phyloP scores from a whole-genome alignment of 2,797 vertebrate genomes.

The Amblyraja radiata region DNA sequence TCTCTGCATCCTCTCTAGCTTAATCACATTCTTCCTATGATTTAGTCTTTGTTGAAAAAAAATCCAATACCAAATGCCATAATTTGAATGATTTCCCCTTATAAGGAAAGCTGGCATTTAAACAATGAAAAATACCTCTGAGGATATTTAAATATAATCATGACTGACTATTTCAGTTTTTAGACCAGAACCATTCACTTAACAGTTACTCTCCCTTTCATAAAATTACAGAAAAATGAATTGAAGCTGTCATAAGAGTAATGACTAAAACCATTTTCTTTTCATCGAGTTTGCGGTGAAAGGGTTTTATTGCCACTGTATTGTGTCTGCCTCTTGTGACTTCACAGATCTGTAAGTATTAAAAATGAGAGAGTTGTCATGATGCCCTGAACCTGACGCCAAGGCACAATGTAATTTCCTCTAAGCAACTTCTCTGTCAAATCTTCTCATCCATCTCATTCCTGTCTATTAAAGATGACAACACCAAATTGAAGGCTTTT shows the following conservation, averaged over 20 bases:
- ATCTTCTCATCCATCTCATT: conserved; percentile 45
- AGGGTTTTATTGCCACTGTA: conserved; percentile 22
- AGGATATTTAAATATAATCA: neutral
- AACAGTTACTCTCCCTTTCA: neutral
- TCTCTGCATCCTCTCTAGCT: no score
- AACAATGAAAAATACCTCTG: neutral
- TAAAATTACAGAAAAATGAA: conserved; percentile 21
- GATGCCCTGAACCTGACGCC: conserved; percentile 44
- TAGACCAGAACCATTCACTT: neutral
- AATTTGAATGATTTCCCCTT: neutral
- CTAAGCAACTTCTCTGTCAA: conserved; percentile 46
- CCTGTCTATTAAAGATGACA: conserved; percentile 46
- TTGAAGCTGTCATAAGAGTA: conserved; percentile 23
- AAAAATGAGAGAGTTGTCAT: conserved; percentile 41
- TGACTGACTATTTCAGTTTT: neutral
- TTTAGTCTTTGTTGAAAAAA: neutral
- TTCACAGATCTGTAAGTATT: conserved; percentile 31
- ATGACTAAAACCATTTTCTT: conserved; percentile 18
- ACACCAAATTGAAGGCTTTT: conserved; percentile 50
- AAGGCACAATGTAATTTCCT: conserved; percentile 45
- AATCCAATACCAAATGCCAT: neutral
- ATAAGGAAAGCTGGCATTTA: neutral
- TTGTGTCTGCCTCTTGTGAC: conserved; percentile 28
- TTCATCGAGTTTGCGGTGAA: conserved; percentile 10
- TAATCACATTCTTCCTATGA: no score